phyloP scores from a whole-genome alignment of 1,140 invertebrate genomes.

The Lasaia peninsularis region DNA sequence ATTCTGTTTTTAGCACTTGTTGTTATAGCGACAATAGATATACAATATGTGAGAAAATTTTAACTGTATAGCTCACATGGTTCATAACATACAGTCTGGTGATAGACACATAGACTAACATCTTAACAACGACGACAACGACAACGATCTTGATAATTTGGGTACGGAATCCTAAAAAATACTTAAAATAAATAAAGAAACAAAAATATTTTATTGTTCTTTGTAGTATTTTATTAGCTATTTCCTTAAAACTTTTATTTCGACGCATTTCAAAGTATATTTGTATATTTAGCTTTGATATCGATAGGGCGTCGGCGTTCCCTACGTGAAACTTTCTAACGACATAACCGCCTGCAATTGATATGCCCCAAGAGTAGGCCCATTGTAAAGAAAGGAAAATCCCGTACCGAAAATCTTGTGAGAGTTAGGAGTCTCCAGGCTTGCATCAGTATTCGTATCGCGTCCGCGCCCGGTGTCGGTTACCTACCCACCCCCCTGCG shows the following conservation, averaged over 20 bases:
- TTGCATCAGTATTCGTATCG: slow-evolving; percentile 66
- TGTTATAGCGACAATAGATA: no score
- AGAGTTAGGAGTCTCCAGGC: slow-evolving; percentile 59
- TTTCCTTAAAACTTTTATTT: slow-evolving; percentile 2
- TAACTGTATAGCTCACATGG: no score
- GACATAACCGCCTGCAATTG: slow-evolving; percentile 77
- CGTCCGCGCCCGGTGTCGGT: slow-evolving; percentile 59
- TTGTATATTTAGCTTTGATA: slow-evolving; percentile 51
- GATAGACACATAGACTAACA: no score
- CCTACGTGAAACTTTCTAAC: slow-evolving; percentile 72
- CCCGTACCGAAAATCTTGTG: slow-evolving; percentile 73
- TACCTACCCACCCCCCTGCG: slow-evolving; percentile 46
- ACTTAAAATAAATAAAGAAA: no score
- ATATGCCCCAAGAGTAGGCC: slow-evolving; percentile 75
- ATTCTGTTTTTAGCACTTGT: no score
- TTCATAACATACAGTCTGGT: no score
- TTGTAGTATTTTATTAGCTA: not conserved
- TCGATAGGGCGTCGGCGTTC: slow-evolving; percentile 56
- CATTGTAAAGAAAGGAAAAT: slow-evolving; percentile 78
- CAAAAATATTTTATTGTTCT: not conserved
- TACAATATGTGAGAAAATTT: no score
- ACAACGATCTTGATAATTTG: no score
- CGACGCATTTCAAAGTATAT: slow-evolving; percentile 28
- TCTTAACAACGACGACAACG: no score
- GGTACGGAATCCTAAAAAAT: no score